Base-by-base conservation (phyloP, 2,888 invertebrate species). In the Rugalucina vietnamica region DNA sequence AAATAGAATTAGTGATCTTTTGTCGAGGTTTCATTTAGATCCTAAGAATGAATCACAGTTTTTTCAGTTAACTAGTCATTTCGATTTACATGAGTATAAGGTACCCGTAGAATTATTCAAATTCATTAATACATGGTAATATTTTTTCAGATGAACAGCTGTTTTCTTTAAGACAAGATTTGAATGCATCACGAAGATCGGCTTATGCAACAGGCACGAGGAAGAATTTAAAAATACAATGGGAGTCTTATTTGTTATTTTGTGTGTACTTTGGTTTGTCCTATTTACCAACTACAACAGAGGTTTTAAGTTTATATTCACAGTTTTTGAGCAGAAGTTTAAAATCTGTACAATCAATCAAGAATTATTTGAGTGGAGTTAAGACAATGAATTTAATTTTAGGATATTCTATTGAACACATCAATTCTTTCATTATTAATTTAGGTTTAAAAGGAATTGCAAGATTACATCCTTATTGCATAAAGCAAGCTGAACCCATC, bases 351-450 rank as follows among this genome's bases (percentile, higher is more conserved):
- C 37, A 76, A 10, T 57, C 60, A 18, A 76, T 76, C 4, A 65
- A 49, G 34, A 76, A 76, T 43, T 76, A 69, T 39, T 24, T 76
- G 27, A 76, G 65, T 69, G 76, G 76, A 3, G 69, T 76, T 1
- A 65, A 39, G 32, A 43, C 49, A 0, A 65, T 76, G 49, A 39
- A 65, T 69, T 32, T 39, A 8, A 8, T 76, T 21, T 27, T 76
- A 43, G 76, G 76, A 36, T 32, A 60, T 69, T 10, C 24, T 27
- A 36, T 12, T 1, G 60, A 76, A 2, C 27, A 37, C 57, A 57
- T 76, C 5, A 36, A 37, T 69, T 5, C 29, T 4, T 76, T 49
- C 69, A 18, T 57, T 21, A 27, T 76, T 12, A 76, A 69, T 65
- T 76, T 76, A 49, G 60, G 60, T 3, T 14, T 76, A 8, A 76